Conservation (phyloP, 2,113 vertebrate species). For the Mustelus asterias region DNA sequence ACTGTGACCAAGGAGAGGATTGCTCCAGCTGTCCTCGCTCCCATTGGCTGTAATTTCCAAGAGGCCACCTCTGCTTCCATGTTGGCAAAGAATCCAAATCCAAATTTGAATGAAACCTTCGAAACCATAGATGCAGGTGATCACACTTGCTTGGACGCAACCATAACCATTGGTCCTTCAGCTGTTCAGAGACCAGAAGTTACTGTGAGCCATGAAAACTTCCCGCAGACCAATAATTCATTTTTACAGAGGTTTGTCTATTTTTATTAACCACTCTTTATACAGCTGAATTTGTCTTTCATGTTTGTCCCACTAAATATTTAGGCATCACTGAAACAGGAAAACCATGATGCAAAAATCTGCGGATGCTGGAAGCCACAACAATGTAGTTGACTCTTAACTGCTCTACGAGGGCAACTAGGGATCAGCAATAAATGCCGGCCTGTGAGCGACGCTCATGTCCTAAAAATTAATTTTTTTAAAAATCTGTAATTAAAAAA, state of each 20-base stretch:
- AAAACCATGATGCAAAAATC: neutral
- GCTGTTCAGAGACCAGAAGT: neutral
- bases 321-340: neutral
- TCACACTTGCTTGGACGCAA: neutral
- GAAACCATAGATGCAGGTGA: neutral
- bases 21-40: neutral
- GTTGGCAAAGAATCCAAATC: neutral
- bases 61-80: neutral
- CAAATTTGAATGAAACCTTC: conserved; percentile 7
- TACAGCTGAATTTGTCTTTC: neutral
- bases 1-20: neutral
- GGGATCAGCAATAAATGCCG: too few species aligned
- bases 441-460: too few species aligned
- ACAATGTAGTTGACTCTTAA: too few species aligned
- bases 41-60: neutral
- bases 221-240: neutral
- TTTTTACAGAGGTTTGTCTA: conserved; percentile 2
- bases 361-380: too few species aligned
- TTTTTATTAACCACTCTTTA: neutral
- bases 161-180: neutral
- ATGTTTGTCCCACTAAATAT: neutral
- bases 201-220: neutral
- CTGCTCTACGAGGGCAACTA: too few species aligned
- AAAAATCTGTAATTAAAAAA: too few species aligned
- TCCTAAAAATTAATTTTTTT: too few species aligned